A percentile compares a stretch with the other conserved stretches of the same genome.
Evolutionary conservation across 2,113 vertebrate genomes (phyloP).

Genomic region (Origma solitaria): DNA sequence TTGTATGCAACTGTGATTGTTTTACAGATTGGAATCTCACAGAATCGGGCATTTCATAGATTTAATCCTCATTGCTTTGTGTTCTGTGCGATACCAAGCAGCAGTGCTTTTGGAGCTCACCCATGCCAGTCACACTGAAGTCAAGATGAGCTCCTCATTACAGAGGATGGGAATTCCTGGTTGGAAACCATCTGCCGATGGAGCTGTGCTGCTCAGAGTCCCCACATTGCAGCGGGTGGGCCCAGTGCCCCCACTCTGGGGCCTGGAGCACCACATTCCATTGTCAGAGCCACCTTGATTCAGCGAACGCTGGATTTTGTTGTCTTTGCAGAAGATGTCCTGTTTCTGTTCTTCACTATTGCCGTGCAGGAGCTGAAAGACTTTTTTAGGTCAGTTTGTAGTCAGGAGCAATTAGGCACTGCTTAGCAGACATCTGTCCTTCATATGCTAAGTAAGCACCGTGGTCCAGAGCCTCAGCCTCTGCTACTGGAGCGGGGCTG

Average conservation of each 20-base stretch:
- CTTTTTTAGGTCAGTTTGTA: conserved; percentile 58
- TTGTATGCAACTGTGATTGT: background rate
- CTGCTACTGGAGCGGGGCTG: background rate
- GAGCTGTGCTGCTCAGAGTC: background rate
- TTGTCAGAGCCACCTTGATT: background rate
- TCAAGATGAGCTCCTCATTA: background rate
- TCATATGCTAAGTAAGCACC: conserved; percentile 53
- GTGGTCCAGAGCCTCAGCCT: background rate
- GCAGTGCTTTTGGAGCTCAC: background rate
- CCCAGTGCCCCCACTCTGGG: background rate
- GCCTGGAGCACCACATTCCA: background rate
- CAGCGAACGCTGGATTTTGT: background rate
- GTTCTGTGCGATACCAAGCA: background rate
- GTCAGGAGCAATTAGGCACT: conserved; percentile 30
- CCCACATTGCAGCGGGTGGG: background rate
- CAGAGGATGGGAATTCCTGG: background rate
- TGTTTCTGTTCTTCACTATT: conserved; percentile 10
- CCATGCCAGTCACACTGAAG: background rate
- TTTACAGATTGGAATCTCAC: background rate
- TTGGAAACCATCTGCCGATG: background rate
- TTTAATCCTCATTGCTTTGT: background rate
- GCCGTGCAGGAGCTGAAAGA: conserved; percentile 33
- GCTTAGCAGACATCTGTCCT: conserved; percentile 48
- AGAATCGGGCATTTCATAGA: background rate
- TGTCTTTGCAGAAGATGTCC: conserved; percentile 17